phyloP scores from a whole-genome alignment of 2,888 invertebrate genomes.

The Copidosoma aretas region DNA sequence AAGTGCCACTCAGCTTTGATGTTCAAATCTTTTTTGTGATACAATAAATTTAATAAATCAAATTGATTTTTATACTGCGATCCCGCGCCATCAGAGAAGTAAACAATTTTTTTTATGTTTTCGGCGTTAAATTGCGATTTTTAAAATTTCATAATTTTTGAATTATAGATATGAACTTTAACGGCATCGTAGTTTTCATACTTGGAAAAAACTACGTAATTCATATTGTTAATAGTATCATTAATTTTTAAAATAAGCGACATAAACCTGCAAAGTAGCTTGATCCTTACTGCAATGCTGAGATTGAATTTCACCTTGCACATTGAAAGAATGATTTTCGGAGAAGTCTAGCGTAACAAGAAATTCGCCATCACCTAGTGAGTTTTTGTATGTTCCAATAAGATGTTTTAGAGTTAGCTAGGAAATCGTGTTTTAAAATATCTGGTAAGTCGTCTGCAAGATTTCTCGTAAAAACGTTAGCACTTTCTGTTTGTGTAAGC shows the following conservation, averaged over 20 bases:
- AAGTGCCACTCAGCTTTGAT: constrained; percentile 23
- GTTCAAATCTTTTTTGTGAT: constrained; percentile 20
- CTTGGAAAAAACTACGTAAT: constrained; percentile 21
- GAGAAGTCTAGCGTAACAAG: too few relatives aligned
- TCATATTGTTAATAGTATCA: not conserved
- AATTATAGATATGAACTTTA: constrained; percentile 10
- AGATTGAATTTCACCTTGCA: too few relatives aligned
- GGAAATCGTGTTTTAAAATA: constrained; percentile 4
- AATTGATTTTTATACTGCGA: constrained; percentile 26
- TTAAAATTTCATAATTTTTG: too few relatives aligned
- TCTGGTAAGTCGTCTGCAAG: not conserved
- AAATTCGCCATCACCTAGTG: too few relatives aligned
- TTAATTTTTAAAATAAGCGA: too few relatives aligned
- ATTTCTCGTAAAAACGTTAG: not conserved
- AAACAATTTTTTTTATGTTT: constrained; percentile 18
- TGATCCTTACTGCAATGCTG: too few relatives aligned
- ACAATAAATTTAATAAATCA: constrained; percentile 22
- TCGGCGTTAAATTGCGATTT: too few relatives aligned
- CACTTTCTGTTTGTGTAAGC: constrained; percentile 1
- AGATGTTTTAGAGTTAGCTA: not conserved
- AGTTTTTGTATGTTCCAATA: too few relatives aligned
- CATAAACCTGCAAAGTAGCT: too few relatives aligned
- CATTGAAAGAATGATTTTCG: too few relatives aligned
- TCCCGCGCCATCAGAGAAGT: constrained; percentile 20
- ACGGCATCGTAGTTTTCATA: constrained; percentile 23